Conservation (phyloP, 2,888 invertebrate genomes). For the Synanthedon formicaeformis region DNA sequence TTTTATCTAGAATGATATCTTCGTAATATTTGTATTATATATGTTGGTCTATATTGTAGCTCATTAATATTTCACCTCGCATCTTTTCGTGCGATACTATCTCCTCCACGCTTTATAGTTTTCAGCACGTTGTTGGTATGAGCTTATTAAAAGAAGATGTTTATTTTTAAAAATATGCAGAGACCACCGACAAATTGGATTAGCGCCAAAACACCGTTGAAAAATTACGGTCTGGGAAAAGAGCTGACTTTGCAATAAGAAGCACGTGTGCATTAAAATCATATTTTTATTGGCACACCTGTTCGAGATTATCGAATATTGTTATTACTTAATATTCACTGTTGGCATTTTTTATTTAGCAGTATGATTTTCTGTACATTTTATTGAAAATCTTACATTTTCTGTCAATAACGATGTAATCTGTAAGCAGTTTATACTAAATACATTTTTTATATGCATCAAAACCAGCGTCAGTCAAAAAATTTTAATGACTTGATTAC, state of each 20-base stretch:
- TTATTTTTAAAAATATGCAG: constrained; percentile 52
- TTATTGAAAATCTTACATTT: neutral
- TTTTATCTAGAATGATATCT: too few relatives aligned
- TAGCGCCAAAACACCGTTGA: constrained; percentile 36
- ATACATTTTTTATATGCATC: too few relatives aligned
- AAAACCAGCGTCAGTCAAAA: too few relatives aligned
- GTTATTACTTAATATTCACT: too few relatives aligned
- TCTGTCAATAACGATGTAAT: too few relatives aligned
- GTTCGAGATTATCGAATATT: neutral
- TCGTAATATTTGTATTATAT: too few relatives aligned
- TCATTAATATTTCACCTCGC: neutral
- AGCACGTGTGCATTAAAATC: neutral
- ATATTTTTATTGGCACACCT: neutral
- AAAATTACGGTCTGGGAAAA: constrained; percentile 28
- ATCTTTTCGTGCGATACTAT: constrained; percentile 11
- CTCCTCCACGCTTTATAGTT: constrained; percentile 28
- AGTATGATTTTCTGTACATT: neutral
- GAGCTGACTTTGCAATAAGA: neutral
- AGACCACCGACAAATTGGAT: constrained; percentile 43
- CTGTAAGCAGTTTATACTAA: too few relatives aligned
- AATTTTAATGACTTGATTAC: too few relatives aligned
- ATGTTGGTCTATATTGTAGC: too few relatives aligned
- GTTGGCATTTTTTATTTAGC: neutral
- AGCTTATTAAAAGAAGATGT: constrained; percentile 43
- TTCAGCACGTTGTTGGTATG: constrained; percentile 30